Percentiles rank a stretch among this genome's conserved stretches.
phyloP scores from a whole-genome alignment of 2,888 invertebrate species.

The Platerodrilus igneus region DNA sequence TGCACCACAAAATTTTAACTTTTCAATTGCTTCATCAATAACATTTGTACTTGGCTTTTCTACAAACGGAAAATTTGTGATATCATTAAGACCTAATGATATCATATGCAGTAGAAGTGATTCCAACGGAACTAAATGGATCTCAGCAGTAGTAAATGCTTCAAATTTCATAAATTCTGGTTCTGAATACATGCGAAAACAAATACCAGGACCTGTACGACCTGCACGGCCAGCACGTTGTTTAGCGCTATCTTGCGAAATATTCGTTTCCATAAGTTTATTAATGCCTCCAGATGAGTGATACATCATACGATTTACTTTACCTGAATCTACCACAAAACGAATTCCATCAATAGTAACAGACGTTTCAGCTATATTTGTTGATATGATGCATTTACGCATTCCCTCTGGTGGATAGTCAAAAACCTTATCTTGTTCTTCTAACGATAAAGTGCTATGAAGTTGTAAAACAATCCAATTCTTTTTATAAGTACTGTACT shows the following conservation, averaged over 20 bases:
- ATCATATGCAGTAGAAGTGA: constrained; percentile 89
- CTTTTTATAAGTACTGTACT: constrained; percentile 71
- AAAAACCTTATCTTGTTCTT: constrained; percentile 96
- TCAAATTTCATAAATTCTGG: constrained; percentile 75
- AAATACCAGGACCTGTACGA: constrained; percentile 90
- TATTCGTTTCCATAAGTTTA: constrained; percentile 88
- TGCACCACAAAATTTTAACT: constrained; percentile 80
- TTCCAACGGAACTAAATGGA: constrained; percentile 90
- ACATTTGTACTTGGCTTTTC: constrained; percentile 84
- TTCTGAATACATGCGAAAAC: constrained; percentile 85
- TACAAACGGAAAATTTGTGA: constrained; percentile 88
- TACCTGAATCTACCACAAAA: constrained; percentile 96
- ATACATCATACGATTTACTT: constrained; percentile 93
- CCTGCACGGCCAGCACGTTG: constrained; percentile 96
- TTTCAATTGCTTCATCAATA: constrained; percentile 80
- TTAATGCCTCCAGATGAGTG: constrained; percentile 89
- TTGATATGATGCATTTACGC: constrained; percentile 94
- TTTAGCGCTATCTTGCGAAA: constrained; percentile 95
- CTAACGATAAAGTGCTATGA: constrained; percentile 87
- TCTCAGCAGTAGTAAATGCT: constrained; percentile 86
- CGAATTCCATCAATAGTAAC: constrained; percentile 97
- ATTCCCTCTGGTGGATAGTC: constrained; percentile 92
- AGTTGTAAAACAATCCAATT: constrained; percentile 91
- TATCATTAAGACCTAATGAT: constrained; percentile 87
- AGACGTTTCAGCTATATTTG: constrained; percentile 98